These are phyloP conservation scores for Craniophora ligustri DNA, from an alignment of 2,888 invertebrate species.

Conservation along the genomic window DNA sequence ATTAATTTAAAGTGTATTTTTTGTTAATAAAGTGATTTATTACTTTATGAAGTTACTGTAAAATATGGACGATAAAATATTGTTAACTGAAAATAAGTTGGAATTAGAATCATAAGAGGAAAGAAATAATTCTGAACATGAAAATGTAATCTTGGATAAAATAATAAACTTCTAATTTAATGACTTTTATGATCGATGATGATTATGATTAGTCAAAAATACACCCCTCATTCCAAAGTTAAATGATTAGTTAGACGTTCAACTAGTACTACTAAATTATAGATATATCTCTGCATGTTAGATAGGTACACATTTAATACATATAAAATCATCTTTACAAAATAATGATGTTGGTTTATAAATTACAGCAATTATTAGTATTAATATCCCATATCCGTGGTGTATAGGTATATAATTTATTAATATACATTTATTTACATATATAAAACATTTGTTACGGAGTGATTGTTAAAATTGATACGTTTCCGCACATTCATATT, in stretches of 20 bases:
- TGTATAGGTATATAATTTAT: constrained; percentile 19
- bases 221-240: constrained; percentile 80
- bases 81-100: constrained; percentile 39
- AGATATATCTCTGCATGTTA: constrained; percentile 50
- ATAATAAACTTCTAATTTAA: constrained; percentile 6
- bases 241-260: constrained; percentile 37
- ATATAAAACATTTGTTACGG: constrained; percentile 38
- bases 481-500: constrained; percentile 41
- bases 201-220: constrained; percentile 77
- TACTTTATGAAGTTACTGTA: constrained; percentile 41
- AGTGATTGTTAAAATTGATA: constrained; percentile 47
- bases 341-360: constrained; percentile 3
- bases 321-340: constrained; percentile 4
- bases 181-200: not conserved
- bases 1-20: constrained; percentile 32
- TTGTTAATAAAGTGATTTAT: constrained; percentile 44
- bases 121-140: constrained; percentile 31
- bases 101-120: constrained; percentile 44
- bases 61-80: constrained; percentile 35
- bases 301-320: constrained; percentile 18
- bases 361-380: constrained; percentile 40
- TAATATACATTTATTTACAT: constrained; percentile 14
- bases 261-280: constrained; percentile 32
- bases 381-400: constrained; percentile 43
- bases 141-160: constrained; percentile 39